Evolutionary conservation across 2,888 invertebrate genomes (phyloP).

Genomic region (Unio pictorum): DNA sequence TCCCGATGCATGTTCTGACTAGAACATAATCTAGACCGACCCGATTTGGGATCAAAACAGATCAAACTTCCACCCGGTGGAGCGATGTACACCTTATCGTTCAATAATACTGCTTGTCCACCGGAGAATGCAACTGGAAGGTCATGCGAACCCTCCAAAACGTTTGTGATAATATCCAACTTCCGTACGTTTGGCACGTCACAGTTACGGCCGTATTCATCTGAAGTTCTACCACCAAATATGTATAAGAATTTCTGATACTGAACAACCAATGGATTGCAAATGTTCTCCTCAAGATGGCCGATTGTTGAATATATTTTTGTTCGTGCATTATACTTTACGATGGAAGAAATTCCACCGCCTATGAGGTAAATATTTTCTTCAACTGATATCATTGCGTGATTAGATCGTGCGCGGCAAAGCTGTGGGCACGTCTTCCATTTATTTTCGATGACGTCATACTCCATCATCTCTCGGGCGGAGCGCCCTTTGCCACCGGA

Average conservation of each 20-base stretch:
- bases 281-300: constrained; percentile 9
- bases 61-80: constrained; percentile 22
- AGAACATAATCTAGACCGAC: constrained; percentile 16
- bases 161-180: constrained; percentile 10
- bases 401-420: constrained; percentile 6
- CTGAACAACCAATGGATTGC: constrained; percentile 2
- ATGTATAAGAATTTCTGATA: constrained; percentile 11
- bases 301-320: constrained; percentile 7
- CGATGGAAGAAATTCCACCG: constrained; percentile 9
- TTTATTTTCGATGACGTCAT: constrained; percentile 20
- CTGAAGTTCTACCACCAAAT: constrained; percentile 16
- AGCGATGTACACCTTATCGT: constrained; percentile 20
- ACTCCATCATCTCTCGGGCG: constrained; percentile 1
- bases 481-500: constrained; percentile 18
- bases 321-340: constrained; percentile 8
- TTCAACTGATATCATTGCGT: constrained; percentile 9
- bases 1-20: constrained; percentile 19
- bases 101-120: constrained; percentile 17
- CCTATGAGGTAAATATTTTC: constrained; percentile 14
- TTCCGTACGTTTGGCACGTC: constrained; percentile 13
- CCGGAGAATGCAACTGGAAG: constrained; percentile 19
- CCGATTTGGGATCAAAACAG: constrained; percentile 13
- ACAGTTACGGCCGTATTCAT: neutral
- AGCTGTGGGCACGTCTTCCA: constrained; percentile 9
- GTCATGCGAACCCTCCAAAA: constrained; percentile 6